phyloP scores from a whole-genome alignment of 2,113 vertebrate genomes.

The Pluvianellus socialis region DNA sequence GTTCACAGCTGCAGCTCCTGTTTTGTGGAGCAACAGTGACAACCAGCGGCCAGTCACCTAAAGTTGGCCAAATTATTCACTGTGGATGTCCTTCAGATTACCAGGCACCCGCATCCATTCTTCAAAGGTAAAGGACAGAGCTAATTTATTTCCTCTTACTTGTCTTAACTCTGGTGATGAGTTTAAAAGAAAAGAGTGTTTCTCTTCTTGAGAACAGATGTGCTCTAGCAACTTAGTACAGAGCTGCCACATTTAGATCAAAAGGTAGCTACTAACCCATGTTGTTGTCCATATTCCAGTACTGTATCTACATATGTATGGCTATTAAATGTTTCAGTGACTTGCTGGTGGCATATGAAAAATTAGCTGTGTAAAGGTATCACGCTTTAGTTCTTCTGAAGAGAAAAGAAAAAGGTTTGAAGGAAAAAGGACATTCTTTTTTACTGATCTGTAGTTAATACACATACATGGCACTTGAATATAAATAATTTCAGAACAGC shows the following conservation, averaged over 20 bases:
- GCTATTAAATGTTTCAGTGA: not conserved
- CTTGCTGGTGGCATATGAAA: not conserved
- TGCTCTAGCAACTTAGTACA: not conserved
- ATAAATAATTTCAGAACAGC: not conserved
- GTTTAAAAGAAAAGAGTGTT: not conserved
- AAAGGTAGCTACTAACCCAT: not conserved
- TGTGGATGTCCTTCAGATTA: not conserved
- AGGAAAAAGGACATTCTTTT: not conserved
- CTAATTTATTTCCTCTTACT: not conserved
- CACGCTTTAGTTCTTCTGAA: not conserved
- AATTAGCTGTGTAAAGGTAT: not conserved
- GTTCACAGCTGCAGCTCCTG: not conserved
- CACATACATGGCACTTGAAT: not conserved
- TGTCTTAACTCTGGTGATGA: not conserved
- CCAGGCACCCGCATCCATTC: not conserved
- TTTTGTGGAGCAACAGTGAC: constrained; percentile 79
- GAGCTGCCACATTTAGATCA: not conserved
- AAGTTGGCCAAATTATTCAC: not conserved
- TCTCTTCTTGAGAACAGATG: not conserved
- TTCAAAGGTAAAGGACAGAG: not conserved
- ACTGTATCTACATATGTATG: too few relatives aligned
- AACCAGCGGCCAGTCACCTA: constrained; percentile 68
- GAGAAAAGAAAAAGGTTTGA: not conserved
- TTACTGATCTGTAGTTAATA: not conserved
- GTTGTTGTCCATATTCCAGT: not conserved